These are phyloP conservation scores for Drosophila flavopinicola DNA, from an alignment of 2,888 invertebrate species.

Conservation along the genomic window DNA sequence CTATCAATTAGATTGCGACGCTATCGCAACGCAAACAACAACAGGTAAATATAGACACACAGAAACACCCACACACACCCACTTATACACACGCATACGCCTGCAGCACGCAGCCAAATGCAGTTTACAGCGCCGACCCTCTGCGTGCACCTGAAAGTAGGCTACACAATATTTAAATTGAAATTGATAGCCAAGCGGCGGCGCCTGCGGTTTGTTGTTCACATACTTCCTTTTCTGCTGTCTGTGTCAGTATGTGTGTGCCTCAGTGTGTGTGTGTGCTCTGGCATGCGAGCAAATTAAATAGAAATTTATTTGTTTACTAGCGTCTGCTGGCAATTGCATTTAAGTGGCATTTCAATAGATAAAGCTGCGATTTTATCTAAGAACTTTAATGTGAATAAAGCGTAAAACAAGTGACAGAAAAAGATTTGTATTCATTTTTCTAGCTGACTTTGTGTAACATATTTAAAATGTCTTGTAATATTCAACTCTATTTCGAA, in stretches of 20 bases:
- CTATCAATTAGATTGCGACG: slow-evolving; percentile 69
- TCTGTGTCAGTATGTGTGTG: neutral
- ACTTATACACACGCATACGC: slow-evolving; percentile 7
- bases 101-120: slow-evolving; percentile 43
- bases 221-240: slow-evolving; percentile 24
- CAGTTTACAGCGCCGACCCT: slow-evolving; percentile 5
- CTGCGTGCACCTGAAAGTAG: slow-evolving; percentile 40
- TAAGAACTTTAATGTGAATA: neutral
- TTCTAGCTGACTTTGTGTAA: no score
- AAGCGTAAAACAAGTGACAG: neutral
- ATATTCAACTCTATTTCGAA: no score
- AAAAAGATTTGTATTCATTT: neutral
- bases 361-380: slow-evolving; percentile 18
- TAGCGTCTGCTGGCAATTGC: slow-evolving; percentile 9
- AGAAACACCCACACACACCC: no score
- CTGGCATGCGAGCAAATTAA: slow-evolving; percentile 49
- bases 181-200: slow-evolving; percentile 67
- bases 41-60: slow-evolving; percentile 43
- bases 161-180: slow-evolving; percentile 72
- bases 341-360: slow-evolving; percentile 33
- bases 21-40: slow-evolving; percentile 35
- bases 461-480: neutral
- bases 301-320: slow-evolving; percentile 60
- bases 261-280: slow-evolving; percentile 24
- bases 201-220: slow-evolving; percentile 49